phyloP scores from a whole-genome alignment of 2,113 vertebrate genomes.

The Callipepla squamata region DNA sequence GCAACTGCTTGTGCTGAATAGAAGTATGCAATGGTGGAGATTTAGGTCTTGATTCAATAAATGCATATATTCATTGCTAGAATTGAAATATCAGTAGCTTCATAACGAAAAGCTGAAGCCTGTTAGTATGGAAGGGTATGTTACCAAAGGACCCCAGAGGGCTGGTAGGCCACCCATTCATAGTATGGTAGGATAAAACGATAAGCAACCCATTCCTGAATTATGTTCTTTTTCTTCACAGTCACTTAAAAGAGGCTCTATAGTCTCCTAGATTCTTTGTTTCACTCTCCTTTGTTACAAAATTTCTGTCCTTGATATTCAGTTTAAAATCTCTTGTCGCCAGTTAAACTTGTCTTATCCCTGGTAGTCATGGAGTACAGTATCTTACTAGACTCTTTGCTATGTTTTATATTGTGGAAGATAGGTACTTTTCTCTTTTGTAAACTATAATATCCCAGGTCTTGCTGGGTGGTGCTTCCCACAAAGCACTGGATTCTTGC shows the following conservation, averaged over 20 bases:
- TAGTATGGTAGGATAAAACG: neutral
- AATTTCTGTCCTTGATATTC: neutral
- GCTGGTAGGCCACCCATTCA: neutral
- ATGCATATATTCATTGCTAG: neutral
- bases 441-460: neutral
- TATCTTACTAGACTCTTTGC: neutral
- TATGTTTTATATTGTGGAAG: neutral
- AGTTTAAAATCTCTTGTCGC: neutral
- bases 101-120: neutral
- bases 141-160: neutral
- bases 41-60: neutral
- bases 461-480: neutral
- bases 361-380: neutral
- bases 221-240: neutral
- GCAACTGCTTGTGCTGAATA: neutral
- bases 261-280: neutral
- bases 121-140: accelerated
- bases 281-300: accelerated
- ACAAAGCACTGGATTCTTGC: neutral
- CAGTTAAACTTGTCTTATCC: neutral
- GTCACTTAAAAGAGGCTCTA: neutral
- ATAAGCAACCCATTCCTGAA: neutral
- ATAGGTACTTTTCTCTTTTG: neutral
- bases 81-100: neutral
- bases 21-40: accelerated